phyloP scores from a whole-genome alignment of 2,113 vertebrate species.

The Morone chrysops region DNA sequence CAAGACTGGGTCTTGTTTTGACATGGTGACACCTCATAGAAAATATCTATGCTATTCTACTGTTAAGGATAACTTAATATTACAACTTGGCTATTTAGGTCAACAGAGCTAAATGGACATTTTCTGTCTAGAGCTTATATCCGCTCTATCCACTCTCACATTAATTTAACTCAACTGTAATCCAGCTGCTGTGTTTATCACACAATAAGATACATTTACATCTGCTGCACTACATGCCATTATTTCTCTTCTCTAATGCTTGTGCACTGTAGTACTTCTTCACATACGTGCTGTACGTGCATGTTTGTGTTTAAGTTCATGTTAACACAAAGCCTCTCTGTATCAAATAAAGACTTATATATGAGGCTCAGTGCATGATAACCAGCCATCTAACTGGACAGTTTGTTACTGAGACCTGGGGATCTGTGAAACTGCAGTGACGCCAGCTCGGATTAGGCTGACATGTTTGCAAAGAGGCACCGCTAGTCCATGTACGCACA shows the following conservation, averaged over 20 bases:
- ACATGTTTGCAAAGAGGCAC: constrained; percentile 71
- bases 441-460: constrained; percentile 63
- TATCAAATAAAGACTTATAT: constrained; percentile 25
- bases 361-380: constrained; percentile 31
- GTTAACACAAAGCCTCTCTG: constrained; percentile 40
- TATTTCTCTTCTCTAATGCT: neutral
- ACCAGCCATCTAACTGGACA: constrained; percentile 35
- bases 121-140: neutral
- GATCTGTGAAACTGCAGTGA: constrained; percentile 59
- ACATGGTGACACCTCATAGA: neutral
- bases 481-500: constrained; percentile 19
- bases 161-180: neutral
- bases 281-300: neutral
- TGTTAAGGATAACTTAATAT: neutral
- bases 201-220: neutral
- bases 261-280: neutral
- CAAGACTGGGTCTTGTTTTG: neutral
- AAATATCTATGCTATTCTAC: neutral
- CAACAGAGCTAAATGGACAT: neutral
- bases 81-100: neutral
- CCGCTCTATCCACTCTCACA: neutral
- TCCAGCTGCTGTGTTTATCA: neutral
- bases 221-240: neutral
- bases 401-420: constrained; percentile 55
- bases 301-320: constrained; percentile 7